A percentile compares a stretch with the other conserved stretches of the same genome.
Conservation (phyloP, 2,888 invertebrate genomes). For the Sesia bembeciformis region DNA sequence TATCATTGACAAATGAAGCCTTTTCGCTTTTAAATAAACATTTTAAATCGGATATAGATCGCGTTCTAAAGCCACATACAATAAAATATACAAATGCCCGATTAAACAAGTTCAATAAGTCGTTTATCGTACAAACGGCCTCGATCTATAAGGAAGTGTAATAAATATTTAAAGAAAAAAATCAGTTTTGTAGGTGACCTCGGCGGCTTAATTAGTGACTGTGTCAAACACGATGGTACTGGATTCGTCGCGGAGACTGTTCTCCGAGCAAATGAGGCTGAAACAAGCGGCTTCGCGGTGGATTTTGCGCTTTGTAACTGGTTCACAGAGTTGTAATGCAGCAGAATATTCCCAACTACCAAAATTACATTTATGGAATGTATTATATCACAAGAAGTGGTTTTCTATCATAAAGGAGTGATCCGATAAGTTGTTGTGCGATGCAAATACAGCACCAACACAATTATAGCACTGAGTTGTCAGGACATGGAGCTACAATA, state of each 20-base stretch:
- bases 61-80: no score
- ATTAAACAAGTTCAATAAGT: no score
- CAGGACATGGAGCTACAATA: no score
- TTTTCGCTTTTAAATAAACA: no score
- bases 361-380: background rate
- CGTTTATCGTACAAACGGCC: conserved; percentile 9
- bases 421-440: no score
- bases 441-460: no score
- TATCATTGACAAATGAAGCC: no score
- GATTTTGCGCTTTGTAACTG: conserved; percentile 12
- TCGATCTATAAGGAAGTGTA: conserved; percentile 21
- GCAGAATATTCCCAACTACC: background rate
- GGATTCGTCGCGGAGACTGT: conserved; percentile 24
- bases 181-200: conserved; percentile 21
- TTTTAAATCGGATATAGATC: no score
- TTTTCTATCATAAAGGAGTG: no score
- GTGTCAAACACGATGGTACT: conserved; percentile 28
- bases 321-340: background rate
- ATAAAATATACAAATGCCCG: no score
- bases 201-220: conserved; percentile 28
- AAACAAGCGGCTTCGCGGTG: conserved; percentile 13
- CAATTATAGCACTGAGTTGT: no score
- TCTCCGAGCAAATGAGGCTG: conserved; percentile 17
- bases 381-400: no score
- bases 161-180: conserved; percentile 11